Evolutionary conservation across 2,113 vertebrate genomes (phyloP), one percentile per base, ranked within the genome.

Genomic region (Stercorarius parasiticus): DNA sequence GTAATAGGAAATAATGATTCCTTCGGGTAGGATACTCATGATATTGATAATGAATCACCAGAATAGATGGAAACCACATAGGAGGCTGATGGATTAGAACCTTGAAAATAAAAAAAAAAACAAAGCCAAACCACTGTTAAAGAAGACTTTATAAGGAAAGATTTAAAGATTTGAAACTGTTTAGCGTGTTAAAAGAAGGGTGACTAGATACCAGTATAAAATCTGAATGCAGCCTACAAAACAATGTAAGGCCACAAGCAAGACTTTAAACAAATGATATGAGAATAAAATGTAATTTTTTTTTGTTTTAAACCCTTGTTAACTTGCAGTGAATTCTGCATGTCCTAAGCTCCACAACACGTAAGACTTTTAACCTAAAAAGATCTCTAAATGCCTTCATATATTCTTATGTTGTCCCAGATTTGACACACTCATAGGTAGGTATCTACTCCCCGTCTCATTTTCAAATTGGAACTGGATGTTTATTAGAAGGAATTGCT

Each of bases 381-480:
- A 81, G 40, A 45, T 26, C 15, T 36, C 10, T 18, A 23, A 67
- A 36, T 23, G 10, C 2, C 12, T 86, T 66, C 4, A 15, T 45
- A 9, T 15, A 29, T 73, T 78, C 18, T 52, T 11, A 49, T 5
- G 21, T 49, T 49, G 47, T 22, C 17, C 13, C 18, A 58, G 7
- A 22, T 29, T 47, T 76, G 30, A 58, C 15, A 19, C 1, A 1
- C 4, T 49, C 4, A 30, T n/a, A 38, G 22, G 11, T 40, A 59
- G 14, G 10, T n/a, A 52, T 0, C 1, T 29, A 76, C 12, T 22
- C 15, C 62, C 15, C 8, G 18, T 23, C 13, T 43, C 15, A 23
- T 23, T 72, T 64, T 87, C 27, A 81, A 53, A 72, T 16, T 40
- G 10, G 67, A 14, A 72, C 13, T 67, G 30, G 5, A 43, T 45